A percentile compares a stretch with the other conserved stretches of the same genome.
These are phyloP conservation scores for Cerastis rubricosa DNA, from an alignment of 2,888 invertebrate species.

Conservation along the genomic window DNA sequence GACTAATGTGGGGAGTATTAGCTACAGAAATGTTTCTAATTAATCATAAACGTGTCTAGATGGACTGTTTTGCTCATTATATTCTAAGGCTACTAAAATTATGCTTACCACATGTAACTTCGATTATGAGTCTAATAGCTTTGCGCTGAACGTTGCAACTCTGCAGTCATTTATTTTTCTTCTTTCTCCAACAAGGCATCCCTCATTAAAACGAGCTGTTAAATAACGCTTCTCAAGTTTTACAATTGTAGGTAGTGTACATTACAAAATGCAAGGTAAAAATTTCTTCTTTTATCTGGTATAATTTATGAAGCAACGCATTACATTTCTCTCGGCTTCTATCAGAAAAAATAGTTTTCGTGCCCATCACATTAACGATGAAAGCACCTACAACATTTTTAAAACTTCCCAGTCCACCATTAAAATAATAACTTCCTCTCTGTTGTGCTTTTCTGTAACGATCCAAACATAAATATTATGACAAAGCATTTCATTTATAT, in stretches of 20 bases:
- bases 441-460: slow-evolving; percentile 80
- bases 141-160: background rate
- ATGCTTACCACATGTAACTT: background rate
- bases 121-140: background rate
- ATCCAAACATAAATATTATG: slow-evolving; percentile 69
- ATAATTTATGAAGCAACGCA: slow-evolving; percentile 61
- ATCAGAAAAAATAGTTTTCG: slow-evolving; percentile 77
- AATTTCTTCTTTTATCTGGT: slow-evolving; percentile 48
- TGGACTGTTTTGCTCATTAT: slow-evolving; percentile 12
- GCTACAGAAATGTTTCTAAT: slow-evolving; percentile 32
- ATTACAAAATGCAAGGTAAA: slow-evolving; percentile 50
- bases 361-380: slow-evolving; percentile 85
- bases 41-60: slow-evolving; percentile 19
- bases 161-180: slow-evolving; percentile 29
- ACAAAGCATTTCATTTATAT: slow-evolving; percentile 57
- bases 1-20: slow-evolving; percentile 17
- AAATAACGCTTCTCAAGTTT: slow-evolving; percentile 44
- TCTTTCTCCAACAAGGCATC: slow-evolving; percentile 1
- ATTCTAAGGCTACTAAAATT: slow-evolving; percentile 5
- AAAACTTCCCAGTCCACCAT: slow-evolving; percentile 84
- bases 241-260: slow-evolving; percentile 29
- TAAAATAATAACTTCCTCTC: slow-evolving; percentile 87
- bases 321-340: slow-evolving; percentile 68
- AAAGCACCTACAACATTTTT: slow-evolving; percentile 82
- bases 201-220: slow-evolving; percentile 46